phyloP scores from a whole-genome alignment of 2,888 invertebrate genomes.

The Latrodectus elegans region DNA sequence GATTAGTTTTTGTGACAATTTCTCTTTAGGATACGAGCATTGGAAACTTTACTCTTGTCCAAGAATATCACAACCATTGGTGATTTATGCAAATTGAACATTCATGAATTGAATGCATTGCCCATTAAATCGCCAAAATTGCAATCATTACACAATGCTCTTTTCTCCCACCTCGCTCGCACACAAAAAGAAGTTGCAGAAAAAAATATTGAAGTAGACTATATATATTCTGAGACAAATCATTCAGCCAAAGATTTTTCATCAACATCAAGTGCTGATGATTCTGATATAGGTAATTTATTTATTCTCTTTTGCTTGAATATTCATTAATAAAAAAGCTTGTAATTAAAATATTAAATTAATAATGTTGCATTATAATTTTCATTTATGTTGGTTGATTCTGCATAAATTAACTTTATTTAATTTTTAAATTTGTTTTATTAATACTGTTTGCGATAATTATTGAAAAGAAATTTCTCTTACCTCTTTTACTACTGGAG shows the following conservation, averaged over 20 bases:
- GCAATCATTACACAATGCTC: constrained; percentile 38
- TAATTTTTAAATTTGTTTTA: too few species aligned
- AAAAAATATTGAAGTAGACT: constrained; percentile 24
- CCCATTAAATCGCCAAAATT: constrained; percentile 69
- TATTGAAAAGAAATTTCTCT: too few species aligned
- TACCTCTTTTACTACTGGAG: too few species aligned
- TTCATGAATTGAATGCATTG: constrained; percentile 54
- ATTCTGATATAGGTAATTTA: too few species aligned
- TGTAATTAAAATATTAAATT: too few species aligned
- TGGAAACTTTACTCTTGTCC: constrained; percentile 48
- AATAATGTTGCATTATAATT: too few species aligned
- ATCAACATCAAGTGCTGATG: neutral
- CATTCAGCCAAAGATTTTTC: too few species aligned
- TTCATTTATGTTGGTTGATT: too few species aligned
- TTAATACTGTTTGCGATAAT: too few species aligned
- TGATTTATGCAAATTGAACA: constrained; percentile 61
- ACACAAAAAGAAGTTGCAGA: constrained; percentile 21
- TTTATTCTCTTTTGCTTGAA: too few species aligned
- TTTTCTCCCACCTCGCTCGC: constrained; percentile 17
- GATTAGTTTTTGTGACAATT: neutral
- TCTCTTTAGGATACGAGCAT: constrained; percentile 42
- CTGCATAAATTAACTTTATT: too few species aligned
- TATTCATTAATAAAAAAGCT: too few species aligned
- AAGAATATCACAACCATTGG: constrained; percentile 66
- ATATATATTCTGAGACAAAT: constrained; percentile 5